phyloP scores from a whole-genome alignment of 2,113 vertebrate species.

The Forbesichthys papilliferus region DNA sequence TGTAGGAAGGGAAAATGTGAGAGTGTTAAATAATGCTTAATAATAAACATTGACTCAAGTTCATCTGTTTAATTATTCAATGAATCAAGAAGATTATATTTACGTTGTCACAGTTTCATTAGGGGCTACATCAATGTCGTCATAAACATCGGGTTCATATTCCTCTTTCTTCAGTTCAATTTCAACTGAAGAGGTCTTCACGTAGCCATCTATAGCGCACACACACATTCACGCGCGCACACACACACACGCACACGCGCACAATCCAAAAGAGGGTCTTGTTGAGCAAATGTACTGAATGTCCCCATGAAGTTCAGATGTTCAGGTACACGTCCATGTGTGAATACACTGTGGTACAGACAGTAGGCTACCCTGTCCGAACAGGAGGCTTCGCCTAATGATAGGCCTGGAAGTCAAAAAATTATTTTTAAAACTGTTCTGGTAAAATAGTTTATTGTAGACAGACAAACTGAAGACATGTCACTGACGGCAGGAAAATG shows the following conservation, averaged over 20 bases:
- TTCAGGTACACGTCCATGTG: too few species aligned
- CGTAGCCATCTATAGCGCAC: conserved; percentile 84
- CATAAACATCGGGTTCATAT: conserved; percentile 84
- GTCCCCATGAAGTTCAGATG: too few species aligned
- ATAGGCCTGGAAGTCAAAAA: background rate
- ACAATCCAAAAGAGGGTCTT: too few species aligned
- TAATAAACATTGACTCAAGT: background rate
- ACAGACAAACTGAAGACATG: background rate
- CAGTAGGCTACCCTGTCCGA: too few species aligned
- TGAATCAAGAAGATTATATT: background rate
- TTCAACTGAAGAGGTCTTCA: conserved; percentile 86
- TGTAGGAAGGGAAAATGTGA: conserved; percentile 54
- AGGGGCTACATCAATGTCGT: conserved; percentile 85
- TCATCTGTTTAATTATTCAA: conserved; percentile 11
- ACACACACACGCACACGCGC: background rate
- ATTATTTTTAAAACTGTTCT: background rate
- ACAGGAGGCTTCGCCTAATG: too few species aligned
- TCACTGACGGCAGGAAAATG: background rate
- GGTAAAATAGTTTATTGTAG: background rate
- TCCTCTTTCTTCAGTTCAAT: conserved; percentile 83
- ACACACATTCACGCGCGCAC: background rate
- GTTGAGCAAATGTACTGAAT: too few species aligned
- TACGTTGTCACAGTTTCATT: conserved; percentile 76
- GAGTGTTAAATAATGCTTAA: conserved; percentile 31
- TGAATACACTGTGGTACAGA: too few species aligned